Evolutionary conservation across 2,888 invertebrate genomes (phyloP), one percentile per base, ranked within the genome.

Genomic region (Meghimatium bilineatum): DNA sequence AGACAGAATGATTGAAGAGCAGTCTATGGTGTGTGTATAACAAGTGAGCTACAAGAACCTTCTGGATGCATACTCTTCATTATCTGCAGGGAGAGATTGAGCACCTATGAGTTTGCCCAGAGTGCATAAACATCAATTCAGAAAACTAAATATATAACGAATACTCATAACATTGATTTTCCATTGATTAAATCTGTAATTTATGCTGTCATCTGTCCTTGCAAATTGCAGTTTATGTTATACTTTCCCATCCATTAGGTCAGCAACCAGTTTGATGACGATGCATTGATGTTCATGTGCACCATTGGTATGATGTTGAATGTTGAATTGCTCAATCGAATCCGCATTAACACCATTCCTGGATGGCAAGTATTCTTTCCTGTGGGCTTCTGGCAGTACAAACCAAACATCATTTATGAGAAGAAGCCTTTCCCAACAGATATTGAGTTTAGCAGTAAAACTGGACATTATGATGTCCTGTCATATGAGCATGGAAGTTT

Each of bases 261-360:
- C 23, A 92, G 96, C 80, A 95, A 95, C 87, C 96, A 96, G 92
- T 95, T 97, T 86, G 95, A 96, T 3, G 94, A 95, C 0, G 97
- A 97, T 67, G 88, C 91, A 3, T 87, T 93, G 20, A 85, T 93
- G 1, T 81, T 92, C 26, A 86, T 91, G 49, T 91, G 91, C 52
- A 89, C 90, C 8, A 89, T 91, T 0, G 92, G 91, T 12, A 92
- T 92, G 89, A 91, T 92, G 72, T 87, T 93, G 44, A 89, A 90
- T 5, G 86, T 88, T 0, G 93, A 93, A 44, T 98, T 97, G 94
- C 95, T 99, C 74, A 99, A 99, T 92, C 95, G 98, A 91, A 96
- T 98, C 23, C 96, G 98, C 85, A 98, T 99, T 97, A 99, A 98
- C 94, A 98, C 98, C 5, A 97, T 99, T 87, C 94, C 95, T 88